Evolutionary conservation across 2,888 invertebrate species (phyloP), one percentile per base, ranked within the genome.

Genomic region (Amphipyra tragopoginis): DNA sequence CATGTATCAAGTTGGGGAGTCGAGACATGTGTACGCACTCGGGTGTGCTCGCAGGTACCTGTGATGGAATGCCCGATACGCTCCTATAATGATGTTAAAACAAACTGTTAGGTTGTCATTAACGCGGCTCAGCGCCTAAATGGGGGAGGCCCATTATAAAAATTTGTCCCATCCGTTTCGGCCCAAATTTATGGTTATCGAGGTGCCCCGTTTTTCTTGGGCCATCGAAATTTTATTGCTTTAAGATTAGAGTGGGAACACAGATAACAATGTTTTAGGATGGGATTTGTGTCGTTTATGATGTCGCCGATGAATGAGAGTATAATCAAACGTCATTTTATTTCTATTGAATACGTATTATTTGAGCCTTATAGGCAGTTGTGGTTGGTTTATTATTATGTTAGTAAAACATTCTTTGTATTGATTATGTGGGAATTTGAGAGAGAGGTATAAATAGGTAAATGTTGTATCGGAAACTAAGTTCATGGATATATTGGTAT

Each of bases 91-190:
- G 94, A 94, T 93, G 94, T 93, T 94, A 92, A 94, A 93, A 94
- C 94, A 94, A 94, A 94, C 93, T 93, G 93, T 93, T 94, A 93
- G 91, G 82, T 90, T 92, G 91, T 93, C 94, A 94, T 93, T 94
- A 94, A 92, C 92, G 92, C 91, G 86, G 90, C 91, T 88, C 89
- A 83, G 86, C 84, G 80, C 82, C 89, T 90, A 92, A 93, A 93
- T 93, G 92, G 93, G 90, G 90, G 89, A 90, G 90, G 86, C 86
- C 93, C 93, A 94, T 94, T 94, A 93, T 93, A 94, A 93, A 94
- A 94, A 94, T 94, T 94, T 94, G 94, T 94, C 94, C 92, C 94
- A 93, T 94, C 94, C 94, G 92, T 91, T 93, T 90, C 92, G 91
- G 87, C 85, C 86, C 87, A 88, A 93, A 94, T 94, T 94, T 94